Percentiles rank a stretch among this genome's conserved stretches.
Conservation (phyloP, 92 coral and sea anemone genomes). For the Porites lobata region DNA sequence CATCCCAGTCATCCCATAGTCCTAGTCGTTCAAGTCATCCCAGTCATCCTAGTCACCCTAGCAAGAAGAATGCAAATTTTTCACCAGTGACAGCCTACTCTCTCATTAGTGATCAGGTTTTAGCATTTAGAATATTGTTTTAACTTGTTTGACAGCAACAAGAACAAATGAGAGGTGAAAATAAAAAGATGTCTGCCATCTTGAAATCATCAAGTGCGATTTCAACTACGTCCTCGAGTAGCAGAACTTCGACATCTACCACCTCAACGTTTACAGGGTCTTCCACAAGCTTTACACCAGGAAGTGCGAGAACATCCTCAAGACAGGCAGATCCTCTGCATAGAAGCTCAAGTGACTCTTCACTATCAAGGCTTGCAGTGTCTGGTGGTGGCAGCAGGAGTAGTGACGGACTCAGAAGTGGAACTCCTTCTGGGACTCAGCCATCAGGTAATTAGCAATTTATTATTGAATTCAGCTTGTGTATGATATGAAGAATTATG, state of each 20-base stretch:
- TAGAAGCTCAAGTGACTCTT: conserved; percentile 3
- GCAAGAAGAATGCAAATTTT: too few species aligned
- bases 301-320: background rate
- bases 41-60: too few species aligned
- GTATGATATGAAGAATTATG: too few species aligned
- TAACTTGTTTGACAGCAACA: conserved; percentile 29
- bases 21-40: too few species aligned
- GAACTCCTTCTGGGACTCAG: conserved; percentile 9
- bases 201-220: background rate
- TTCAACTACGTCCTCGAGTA: background rate
- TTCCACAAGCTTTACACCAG: background rate
- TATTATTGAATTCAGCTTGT: too few species aligned
- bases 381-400: background rate
- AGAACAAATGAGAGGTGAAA: conserved; percentile 51
- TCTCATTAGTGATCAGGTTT: too few species aligned
- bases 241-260: background rate
- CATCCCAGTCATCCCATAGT: too few species aligned
- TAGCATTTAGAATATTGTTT: too few species aligned
- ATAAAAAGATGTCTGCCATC: conserved; percentile 21
- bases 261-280: conserved; percentile 21
- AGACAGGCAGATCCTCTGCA: background rate
- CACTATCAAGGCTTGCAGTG: conserved; percentile 5
- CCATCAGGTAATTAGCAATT: conserved; percentile 11
- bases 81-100: too few species aligned
- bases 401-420: background rate